Evolutionary conservation across 2,113 vertebrate species (phyloP), one percentile per base, ranked within the genome.

Genomic region (Elephas maximus): DNA sequence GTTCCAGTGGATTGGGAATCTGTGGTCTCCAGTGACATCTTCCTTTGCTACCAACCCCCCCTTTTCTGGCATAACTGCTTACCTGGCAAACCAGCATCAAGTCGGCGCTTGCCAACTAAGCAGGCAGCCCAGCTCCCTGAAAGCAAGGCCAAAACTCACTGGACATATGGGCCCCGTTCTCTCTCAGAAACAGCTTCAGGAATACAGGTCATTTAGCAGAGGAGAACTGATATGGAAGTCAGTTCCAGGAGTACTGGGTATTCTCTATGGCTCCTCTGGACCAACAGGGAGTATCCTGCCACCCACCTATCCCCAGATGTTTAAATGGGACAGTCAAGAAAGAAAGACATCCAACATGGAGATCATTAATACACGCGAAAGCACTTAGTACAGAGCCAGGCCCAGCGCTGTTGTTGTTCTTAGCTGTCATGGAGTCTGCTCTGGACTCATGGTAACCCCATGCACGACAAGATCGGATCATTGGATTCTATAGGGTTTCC

Each of bases 361-460:
- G 11, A 10, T 71, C 57, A 28, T 8, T 0, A 26, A 21, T 0
- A 1, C 0, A 4, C 15, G 30, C 0, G 1, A 51, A 1, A 30
- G 28, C 26, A 30, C 77, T 81, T 0, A 65, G 69, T 10, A 6
- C 5, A 0, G 30, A 2, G 3, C 57, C 18, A 14, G 73, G 67
- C 65, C 23, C 33, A 8, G n/a, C 5, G 69, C 69, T 71, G 69
- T 12, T 4, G 69, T 17, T 37, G 33, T 14, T 30, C 2, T 18
- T 11, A 73, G 71, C 71, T 18, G 33, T 73, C 71, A 33, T 21
- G 28, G 71, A 37, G n/a, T 8, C 9, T 20, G 21, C 62, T 21
- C 62, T 23, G 1, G 33, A 71, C 67, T n/a, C 30, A 15, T 6
- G 33, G 30, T n/a, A 1, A 73, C 71, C 17, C 71, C 18, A 71